Conservation (phyloP, 2,888 invertebrate species). For the Acanthoscelides obtectus region DNA sequence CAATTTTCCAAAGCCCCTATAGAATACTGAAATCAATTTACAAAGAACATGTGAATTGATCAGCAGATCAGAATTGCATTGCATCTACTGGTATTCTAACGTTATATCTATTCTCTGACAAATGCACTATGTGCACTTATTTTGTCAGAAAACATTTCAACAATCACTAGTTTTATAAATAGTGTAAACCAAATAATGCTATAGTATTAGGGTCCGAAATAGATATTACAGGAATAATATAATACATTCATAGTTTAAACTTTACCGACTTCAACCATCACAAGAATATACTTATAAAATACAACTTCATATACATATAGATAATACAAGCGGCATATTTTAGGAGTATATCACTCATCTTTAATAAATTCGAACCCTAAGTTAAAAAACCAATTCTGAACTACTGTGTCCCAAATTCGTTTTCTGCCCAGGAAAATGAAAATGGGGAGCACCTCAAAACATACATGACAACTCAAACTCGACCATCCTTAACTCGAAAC, state of each 20-base stretch:
- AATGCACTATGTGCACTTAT: slow-evolving; percentile 22
- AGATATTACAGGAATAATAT: slow-evolving; percentile 3
- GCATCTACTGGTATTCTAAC: slow-evolving; percentile 33
- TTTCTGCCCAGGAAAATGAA: slow-evolving; percentile 46
- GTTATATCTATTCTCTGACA: slow-evolving; percentile 27
- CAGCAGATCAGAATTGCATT: slow-evolving; percentile 47
- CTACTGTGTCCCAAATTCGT: slow-evolving; percentile 44
- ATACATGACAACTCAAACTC: background rate
- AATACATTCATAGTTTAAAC: too few species aligned
- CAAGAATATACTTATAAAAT: slow-evolving; percentile 5
- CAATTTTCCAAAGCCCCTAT: slow-evolving; percentile 28
- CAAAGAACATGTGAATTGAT: slow-evolving; percentile 37
- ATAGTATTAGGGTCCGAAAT: slow-evolving; percentile 25
- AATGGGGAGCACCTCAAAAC: slow-evolving; percentile 41
- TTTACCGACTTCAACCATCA: background rate
- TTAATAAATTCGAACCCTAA: slow-evolving; percentile 7
- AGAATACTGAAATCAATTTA: slow-evolving; percentile 48
- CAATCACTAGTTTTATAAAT: slow-evolving; percentile 23
- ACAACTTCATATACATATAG: background rate
- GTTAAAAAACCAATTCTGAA: slow-evolving; percentile 44
- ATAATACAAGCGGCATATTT: slow-evolving; percentile 13
- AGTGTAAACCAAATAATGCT: slow-evolving; percentile 14
- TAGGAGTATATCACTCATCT: slow-evolving; percentile 10
- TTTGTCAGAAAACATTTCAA: slow-evolving; percentile 28
- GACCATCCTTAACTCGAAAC: background rate